Conservation (phyloP, 2,113 vertebrate species). For the Tupaia chinensis region DNA sequence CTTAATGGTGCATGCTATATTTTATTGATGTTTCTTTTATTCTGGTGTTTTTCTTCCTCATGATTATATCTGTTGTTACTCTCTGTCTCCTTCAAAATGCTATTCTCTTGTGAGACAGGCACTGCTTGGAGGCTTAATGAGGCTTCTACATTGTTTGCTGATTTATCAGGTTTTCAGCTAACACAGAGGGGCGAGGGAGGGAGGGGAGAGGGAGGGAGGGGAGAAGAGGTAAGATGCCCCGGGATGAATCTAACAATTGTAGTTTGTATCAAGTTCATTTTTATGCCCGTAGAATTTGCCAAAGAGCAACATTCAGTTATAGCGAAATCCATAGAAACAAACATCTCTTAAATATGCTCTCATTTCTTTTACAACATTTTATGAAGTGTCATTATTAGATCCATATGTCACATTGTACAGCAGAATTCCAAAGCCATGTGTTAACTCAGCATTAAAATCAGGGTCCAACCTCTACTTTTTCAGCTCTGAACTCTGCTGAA, state of each 20-base stretch:
- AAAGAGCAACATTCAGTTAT: neutral
- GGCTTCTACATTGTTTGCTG: conserved; percentile 65
- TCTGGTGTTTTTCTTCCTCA: conserved; percentile 54
- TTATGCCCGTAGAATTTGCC: neutral
- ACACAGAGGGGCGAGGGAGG: neutral
- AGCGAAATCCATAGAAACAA: neutral
- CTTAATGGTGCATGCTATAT: conserved; percentile 70
- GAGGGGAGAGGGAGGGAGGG: neutral
- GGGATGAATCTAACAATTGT: neutral
- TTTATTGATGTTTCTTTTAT: conserved; percentile 72
- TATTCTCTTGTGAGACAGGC: conserved; percentile 63
- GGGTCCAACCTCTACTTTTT: neutral
- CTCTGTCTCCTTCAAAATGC: conserved; percentile 68
- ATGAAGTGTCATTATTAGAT: neutral
- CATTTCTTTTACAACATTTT: neutral
- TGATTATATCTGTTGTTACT: conserved; percentile 62
- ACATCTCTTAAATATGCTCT: neutral
- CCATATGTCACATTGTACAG: neutral
- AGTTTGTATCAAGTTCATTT: neutral
- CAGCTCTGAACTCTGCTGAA: neutral
- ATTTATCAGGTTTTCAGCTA: conserved; percentile 59
- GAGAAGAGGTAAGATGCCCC: neutral
- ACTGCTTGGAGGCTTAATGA: conserved; percentile 73
- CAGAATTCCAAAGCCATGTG: conserved; percentile 21
- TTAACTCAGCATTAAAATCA: neutral